Base-by-base conservation (phyloP, 2,797 vertebrate genomes). In the Onychomys torridus region DNA sequence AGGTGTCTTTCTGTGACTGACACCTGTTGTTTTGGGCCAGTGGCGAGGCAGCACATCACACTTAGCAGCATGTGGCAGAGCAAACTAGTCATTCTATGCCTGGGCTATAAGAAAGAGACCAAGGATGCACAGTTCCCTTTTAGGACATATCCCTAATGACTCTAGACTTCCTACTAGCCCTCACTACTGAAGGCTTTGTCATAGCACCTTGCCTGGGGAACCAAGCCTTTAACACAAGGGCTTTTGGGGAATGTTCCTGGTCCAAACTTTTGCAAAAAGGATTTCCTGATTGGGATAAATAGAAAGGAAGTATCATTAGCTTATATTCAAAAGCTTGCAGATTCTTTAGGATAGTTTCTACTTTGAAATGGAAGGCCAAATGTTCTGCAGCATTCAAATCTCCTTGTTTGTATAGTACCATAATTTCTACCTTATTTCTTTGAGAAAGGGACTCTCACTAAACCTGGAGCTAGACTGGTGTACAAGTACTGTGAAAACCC, bases 201-300 rank as follows among this genome's bases (percentile, higher is more conserved):
- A 52, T 71, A 79, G 5, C 17, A 49, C 25, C 7, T 52, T 59
- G 27, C 11, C 40, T 29, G n/a, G 13, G 37, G 46, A 10, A 65
- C 32, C 52, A 46, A 61, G 21, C 37, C 21, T 75, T 17, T 73
- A 59, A 73, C 40, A 73, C 6, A 27, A 61, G 67, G 49, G n/a
- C 49, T 23, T 83, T 23, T 59, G 13, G 29, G 55, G 34, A 61
- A 92, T 9, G 1, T 63, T 92, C 43, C 17, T 49, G 34, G n/a
- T 76, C 34, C 40, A 84, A 63, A 84, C 32, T 49, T 11, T 73
- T 40, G 67, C 32, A 49, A 61, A 73, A 49, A 78, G 59, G 78
- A 55, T 90, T 96, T 96, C 89, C 88, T 84, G 27, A 69, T 55
- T 77, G 67, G 82, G 43, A 87, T 96, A 49, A 92, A 78, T 32